phyloP scores from a whole-genome alignment of 2,888 invertebrate genomes.

The Hydraecia micacea region DNA sequence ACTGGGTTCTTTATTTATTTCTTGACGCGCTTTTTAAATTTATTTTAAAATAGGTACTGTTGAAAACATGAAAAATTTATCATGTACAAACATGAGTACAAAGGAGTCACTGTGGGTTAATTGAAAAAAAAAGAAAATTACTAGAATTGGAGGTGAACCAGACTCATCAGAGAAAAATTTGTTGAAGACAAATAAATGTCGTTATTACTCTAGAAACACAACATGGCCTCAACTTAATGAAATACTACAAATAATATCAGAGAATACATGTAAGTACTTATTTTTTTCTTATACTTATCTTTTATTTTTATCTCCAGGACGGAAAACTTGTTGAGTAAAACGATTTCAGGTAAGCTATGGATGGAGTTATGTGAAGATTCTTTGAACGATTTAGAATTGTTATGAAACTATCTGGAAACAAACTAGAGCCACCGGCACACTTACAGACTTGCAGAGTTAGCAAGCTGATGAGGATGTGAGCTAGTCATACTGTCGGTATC shows the following conservation, averaged over 20 bases:
- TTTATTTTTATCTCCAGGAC: neutral
- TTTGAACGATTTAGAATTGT: constrained; percentile 10
- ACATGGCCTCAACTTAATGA: constrained; percentile 6
- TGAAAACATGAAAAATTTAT: neutral
- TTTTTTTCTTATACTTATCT: too few relatives aligned
- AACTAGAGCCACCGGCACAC: neutral
- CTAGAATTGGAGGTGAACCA: neutral
- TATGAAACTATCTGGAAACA: neutral
- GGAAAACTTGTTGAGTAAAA: neutral
- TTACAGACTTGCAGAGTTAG: constrained; percentile 1
- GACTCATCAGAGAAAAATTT: constrained; percentile 3
- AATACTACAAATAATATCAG: constrained; percentile 18
- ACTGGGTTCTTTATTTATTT: neutral
- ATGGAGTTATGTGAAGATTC: neutral
- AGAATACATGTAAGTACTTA: neutral
- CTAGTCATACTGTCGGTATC: neutral
- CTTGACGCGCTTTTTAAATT: neutral
- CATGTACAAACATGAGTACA: neutral
- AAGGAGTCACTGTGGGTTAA: neutral
- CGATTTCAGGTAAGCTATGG: neutral
- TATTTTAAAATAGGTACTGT: neutral
- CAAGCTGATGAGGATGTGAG: neutral
- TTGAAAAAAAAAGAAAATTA: neutral
- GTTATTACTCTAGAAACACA: constrained; percentile 12
- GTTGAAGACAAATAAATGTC: constrained; percentile 3